phyloP scores from a whole-genome alignment of 2,797 vertebrate species.

The Xiphophorus birchmanni region DNA sequence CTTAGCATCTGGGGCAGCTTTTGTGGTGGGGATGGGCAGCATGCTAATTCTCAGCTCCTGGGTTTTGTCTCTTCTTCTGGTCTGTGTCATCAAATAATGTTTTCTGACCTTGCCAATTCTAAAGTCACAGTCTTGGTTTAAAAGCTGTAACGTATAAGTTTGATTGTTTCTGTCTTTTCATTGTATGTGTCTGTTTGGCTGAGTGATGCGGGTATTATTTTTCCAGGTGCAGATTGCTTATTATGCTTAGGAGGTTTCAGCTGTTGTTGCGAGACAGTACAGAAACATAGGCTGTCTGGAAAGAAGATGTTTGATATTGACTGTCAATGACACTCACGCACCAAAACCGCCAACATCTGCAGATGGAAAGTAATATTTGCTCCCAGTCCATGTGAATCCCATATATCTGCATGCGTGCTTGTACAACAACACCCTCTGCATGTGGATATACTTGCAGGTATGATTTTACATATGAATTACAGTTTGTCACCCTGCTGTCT shows the following conservation, averaged over 20 bases:
- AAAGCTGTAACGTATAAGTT: slow-evolving; percentile 15
- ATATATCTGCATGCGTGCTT: slow-evolving; percentile 11
- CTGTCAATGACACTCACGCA: slow-evolving; percentile 49
- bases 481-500: slow-evolving; percentile 41
- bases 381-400: slow-evolving; percentile 15
- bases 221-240: slow-evolving; percentile 48
- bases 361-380: slow-evolving; percentile 30
- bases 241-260: slow-evolving; percentile 56
- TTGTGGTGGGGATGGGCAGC: slow-evolving; percentile 32
- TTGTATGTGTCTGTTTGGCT: neutral
- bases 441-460: slow-evolving; percentile 14
- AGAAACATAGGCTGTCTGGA: slow-evolving; percentile 46
- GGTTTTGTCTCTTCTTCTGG: slow-evolving; percentile 25
- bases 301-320: slow-evolving; percentile 44
- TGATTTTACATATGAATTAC: slow-evolving; percentile 32
- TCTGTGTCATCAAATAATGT: slow-evolving; percentile 40
- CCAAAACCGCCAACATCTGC: slow-evolving; percentile 36
- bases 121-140: slow-evolving; percentile 27
- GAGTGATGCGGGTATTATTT: slow-evolving; percentile 21
- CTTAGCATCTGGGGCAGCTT: slow-evolving; percentile 50
- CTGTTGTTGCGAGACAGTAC: slow-evolving; percentile 36
- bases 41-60: slow-evolving; percentile 44
- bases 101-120: slow-evolving; percentile 39
- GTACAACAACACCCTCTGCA: slow-evolving; percentile 17
- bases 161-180: slow-evolving; percentile 8